Conservation (phyloP, 2,113 vertebrate genomes). For the Saguinus midas region DNA sequence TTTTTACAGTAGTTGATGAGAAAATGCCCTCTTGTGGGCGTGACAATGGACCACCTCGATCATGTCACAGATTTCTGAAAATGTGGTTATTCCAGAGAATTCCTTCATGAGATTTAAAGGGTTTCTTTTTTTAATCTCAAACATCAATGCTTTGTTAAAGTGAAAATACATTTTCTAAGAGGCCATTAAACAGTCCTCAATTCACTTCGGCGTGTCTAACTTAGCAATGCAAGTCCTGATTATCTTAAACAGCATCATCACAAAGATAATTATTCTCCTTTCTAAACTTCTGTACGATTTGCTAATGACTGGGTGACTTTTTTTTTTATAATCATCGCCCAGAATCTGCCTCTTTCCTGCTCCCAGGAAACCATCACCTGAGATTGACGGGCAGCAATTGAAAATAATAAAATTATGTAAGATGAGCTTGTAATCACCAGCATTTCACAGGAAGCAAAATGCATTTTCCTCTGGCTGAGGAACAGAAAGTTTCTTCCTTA, state of each 20-base stretch:
- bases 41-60: constrained; percentile 76
- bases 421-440: constrained; percentile 76
- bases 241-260: constrained; percentile 37
- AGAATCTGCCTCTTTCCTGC: constrained; percentile 69
- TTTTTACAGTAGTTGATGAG: constrained; percentile 78
- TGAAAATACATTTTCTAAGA: constrained; percentile 44
- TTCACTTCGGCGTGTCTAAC: constrained; percentile 23
- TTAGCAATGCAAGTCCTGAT: constrained; percentile 51
- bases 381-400: constrained; percentile 72
- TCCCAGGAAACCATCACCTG: constrained; percentile 74
- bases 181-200: neutral
- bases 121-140: neutral
- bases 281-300: constrained; percentile 62
- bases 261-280: constrained; percentile 70
- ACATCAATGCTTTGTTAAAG: constrained; percentile 42
- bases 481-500: constrained; percentile 75
- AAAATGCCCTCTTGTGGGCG: constrained; percentile 86
- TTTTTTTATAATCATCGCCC: constrained; percentile 15
- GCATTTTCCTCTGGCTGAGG: constrained; percentile 69
- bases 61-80: constrained; percentile 26
- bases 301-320: constrained; percentile 69
- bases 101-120: neutral
- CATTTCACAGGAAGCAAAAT: constrained; percentile 72
- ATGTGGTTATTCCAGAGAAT: neutral
- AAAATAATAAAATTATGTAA: constrained; percentile 79